Base-by-base conservation (phyloP, 2,797 vertebrate species). In the Vipera ursinii region DNA sequence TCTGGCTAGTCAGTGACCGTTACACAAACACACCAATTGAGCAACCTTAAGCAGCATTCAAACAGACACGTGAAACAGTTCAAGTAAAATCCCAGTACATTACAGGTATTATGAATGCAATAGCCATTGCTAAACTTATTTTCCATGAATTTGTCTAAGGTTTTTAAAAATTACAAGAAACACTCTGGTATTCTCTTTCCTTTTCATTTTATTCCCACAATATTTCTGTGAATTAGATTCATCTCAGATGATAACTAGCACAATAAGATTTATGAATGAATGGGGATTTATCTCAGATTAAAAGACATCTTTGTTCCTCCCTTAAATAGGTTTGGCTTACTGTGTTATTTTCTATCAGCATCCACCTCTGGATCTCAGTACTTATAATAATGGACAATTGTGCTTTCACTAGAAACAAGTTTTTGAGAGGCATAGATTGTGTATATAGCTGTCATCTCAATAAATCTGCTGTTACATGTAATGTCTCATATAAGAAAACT, bases 401-500 rank as follows among this genome's bases (percentile, higher is more conserved):
- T 55, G 69, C n/a, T 86, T 20, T 85, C 60, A 44, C 56, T 28
- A 38, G 44, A 82, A 82, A 28, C 5, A 53, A 51, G 9, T 57
- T 78, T 73, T 24, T 26, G 61, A 78, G 53, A 28, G 55, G 91
- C 88, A 93, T 86, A 9, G 48, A 38, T 44, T 92, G 82, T 89
- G 78, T 13, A 82, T 13, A 9, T 55, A 92, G 38, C 48, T 63
- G 59, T 56, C 88, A 65, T 55, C 73, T 89, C 59, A 26, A 32
- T 63, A 32, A 26, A 17, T 57, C 44, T 63, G 59, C 32, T 32
- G 85, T 91, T 63, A 51, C 69, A 65, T 51, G 48, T 85, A 78
- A 82, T 93, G 87, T 65, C 86, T 85, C 69, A 55, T 60, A 51
- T 65, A 24, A 85, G 88, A 61, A 91, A 65, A 91, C 85, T 73